These are phyloP conservation scores for Caretta caretta DNA, from an alignment of 2,113 vertebrate genomes.

Conservation along the genomic window DNA sequence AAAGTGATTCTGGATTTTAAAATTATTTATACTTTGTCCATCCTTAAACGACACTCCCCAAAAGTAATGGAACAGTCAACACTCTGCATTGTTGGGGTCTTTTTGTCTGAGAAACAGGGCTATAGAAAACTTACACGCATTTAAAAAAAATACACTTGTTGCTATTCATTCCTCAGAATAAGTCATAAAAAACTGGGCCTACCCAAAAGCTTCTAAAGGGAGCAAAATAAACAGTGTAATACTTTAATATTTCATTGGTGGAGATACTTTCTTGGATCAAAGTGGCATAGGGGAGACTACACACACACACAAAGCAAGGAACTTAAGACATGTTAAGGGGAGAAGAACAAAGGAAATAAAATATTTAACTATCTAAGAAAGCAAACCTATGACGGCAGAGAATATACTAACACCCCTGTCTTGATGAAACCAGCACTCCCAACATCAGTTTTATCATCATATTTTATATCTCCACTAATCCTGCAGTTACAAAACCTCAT, in stretches of 20 bases:
- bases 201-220: background rate
- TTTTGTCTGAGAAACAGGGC: background rate
- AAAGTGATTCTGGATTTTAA: background rate
- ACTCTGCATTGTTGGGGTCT: background rate
- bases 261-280: background rate
- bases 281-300: background rate
- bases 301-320: background rate
- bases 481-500: background rate
- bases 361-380: background rate
- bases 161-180: background rate
- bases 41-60: background rate
- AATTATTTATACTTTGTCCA: background rate
- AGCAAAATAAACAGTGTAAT: background rate
- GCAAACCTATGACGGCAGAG: background rate
- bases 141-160: background rate
- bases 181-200: background rate
- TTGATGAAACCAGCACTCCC: accelerated
- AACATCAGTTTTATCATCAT: background rate
- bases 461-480: background rate
- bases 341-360: background rate
- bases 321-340: background rate
- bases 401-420: background rate
- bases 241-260: background rate
- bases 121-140: background rate
- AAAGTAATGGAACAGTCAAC: background rate